Evolutionary conservation across 2,113 vertebrate species (phyloP), one percentile per base, ranked within the genome.

Genomic region (Morone chrysops): DNA sequence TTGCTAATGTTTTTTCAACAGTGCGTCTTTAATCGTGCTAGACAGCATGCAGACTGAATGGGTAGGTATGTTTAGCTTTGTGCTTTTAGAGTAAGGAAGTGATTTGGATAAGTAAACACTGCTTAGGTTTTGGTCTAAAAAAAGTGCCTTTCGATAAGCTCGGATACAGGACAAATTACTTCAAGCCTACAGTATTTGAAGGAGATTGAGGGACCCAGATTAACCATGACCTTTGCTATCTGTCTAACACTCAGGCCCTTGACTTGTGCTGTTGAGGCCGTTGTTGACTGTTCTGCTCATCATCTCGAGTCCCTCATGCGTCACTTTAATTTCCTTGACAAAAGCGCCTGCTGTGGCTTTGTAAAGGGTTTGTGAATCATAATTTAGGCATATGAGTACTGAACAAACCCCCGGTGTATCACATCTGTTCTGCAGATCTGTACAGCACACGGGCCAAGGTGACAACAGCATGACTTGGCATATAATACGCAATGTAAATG

Each of bases 241-340:
- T 53, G n/a, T 57, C 13, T 80, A 53, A 89, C 90, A 87, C 51
- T 1, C 80, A 53, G 83, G 86, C 47, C 81, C 61, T 90, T 89
- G 75, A 92, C 87, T 50, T 57, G 31, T 61, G 73, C 56, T 59
- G 10, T 8, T 25, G 9, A n/a, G 12, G 5, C 41, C 20, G 17
- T 11, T 25, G n/a, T 50, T 14, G 11, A 40, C 80, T 18, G n/a
- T 17, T 17, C 20, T 61, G 45, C 47, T 40, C 50, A 20, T 40
- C 31, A 51, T 8, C 22, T 54, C 8, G 36, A 70, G 31, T 41
- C 14, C 48, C 9, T 22, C 11, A 18, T 8, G 10, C n/a, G 59
- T 71, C 17, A 36, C 50, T 45, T 50, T 0, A 5, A 41, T 45
- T 40, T 25, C 48, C 41, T 51, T 0, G n/a, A 31, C 48, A 61